phyloP scores from a whole-genome alignment of 2,888 invertebrate species.

The Lasioglossum leucozonium region DNA sequence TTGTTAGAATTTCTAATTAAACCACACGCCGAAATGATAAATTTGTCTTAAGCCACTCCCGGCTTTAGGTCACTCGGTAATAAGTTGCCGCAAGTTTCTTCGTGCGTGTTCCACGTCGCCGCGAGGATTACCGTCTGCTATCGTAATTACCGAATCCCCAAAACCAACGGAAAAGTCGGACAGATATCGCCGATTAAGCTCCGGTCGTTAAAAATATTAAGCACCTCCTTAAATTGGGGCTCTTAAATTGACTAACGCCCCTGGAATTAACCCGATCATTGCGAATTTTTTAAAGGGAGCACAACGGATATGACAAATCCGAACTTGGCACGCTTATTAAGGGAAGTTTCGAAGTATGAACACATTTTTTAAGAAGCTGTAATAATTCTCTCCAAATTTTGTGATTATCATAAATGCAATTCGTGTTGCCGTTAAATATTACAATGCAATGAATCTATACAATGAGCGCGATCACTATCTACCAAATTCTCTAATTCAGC shows the following conservation, averaged over 20 bases:
- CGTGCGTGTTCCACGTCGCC: slow-evolving; percentile 45
- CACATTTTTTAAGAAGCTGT: background rate
- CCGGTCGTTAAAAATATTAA: background rate
- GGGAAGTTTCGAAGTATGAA: background rate
- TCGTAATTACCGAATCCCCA: slow-evolving; percentile 38
- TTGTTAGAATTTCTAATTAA: slow-evolving; percentile 70
- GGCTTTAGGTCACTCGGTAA: slow-evolving; percentile 58
- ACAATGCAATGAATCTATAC: too few species aligned
- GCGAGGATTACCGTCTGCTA: slow-evolving; percentile 57
- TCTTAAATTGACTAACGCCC: background rate
- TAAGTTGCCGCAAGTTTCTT: slow-evolving; percentile 66
- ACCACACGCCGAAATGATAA: slow-evolving; percentile 62
- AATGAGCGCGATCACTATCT: too few species aligned
- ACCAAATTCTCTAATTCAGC: too few species aligned
- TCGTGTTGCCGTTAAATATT: too few species aligned
- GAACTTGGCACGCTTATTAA: background rate
- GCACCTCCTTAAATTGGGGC: background rate
- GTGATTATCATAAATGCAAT: too few species aligned
- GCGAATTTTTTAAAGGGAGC: background rate
- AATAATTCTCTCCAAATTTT: background rate
- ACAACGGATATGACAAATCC: background rate
- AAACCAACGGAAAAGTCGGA: background rate
- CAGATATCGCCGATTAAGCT: background rate
- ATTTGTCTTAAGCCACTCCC: slow-evolving; percentile 60
- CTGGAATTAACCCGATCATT: background rate